Evolutionary conservation across 2,113 vertebrate genomes (phyloP).

Genomic region (Astatotilapia flaviijosephi): DNA sequence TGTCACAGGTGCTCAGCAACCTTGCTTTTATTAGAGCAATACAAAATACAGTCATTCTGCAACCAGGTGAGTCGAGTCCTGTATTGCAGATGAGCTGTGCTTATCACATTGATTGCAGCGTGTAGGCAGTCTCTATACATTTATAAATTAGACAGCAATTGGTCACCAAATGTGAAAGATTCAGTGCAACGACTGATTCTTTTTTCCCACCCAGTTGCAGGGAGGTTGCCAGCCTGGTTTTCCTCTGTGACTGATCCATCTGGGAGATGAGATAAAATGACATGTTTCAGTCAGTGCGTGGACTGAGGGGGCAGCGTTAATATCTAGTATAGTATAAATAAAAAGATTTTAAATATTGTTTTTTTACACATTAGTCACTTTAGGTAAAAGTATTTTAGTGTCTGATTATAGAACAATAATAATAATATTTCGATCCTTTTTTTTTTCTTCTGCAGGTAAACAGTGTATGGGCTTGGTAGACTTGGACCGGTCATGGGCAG

Average conservation of each 20-base stretch:
- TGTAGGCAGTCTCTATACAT: background rate
- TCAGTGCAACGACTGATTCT: background rate
- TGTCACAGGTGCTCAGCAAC: background rate
- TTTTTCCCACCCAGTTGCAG: background rate
- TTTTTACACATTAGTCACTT: background rate
- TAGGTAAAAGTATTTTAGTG: background rate
- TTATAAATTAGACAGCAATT: background rate
- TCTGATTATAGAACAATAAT: background rate
- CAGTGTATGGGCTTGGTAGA: slow-evolving; percentile 96
- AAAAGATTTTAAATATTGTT: background rate
- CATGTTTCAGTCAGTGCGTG: background rate
- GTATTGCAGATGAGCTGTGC: background rate
- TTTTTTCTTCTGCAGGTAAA: slow-evolving; percentile 75
- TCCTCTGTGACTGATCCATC: background rate
- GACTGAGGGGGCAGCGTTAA: background rate
- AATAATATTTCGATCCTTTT: background rate
- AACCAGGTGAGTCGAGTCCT: background rate
- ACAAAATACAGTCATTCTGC: background rate
- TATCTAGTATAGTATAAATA: background rate
- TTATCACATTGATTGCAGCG: background rate
- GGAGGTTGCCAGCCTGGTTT: background rate
- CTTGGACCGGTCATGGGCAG: slow-evolving; percentile 86
- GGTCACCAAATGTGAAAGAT: background rate
- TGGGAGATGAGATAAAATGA: background rate
- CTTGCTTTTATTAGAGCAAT: background rate